Evolutionary conservation across 1,140 invertebrate species (phyloP).

Genomic region (Leptinotarsa lineolata): DNA sequence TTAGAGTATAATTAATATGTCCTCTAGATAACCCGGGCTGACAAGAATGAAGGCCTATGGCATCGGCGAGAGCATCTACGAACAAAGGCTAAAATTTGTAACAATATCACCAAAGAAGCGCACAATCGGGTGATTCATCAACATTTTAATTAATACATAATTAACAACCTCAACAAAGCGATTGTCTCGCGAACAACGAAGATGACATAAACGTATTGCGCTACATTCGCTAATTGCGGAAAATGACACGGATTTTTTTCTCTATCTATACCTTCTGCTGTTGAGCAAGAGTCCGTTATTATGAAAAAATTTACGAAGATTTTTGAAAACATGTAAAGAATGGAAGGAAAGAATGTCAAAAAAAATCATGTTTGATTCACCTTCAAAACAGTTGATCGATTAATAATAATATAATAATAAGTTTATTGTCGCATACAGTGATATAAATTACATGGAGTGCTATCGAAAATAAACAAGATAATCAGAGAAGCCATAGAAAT

Average conservation of each 20-base stretch:
- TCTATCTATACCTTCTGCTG: background rate
- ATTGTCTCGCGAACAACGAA: slow-evolving; percentile 3
- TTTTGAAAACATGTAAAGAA: too few relatives aligned
- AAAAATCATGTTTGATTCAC: too few relatives aligned
- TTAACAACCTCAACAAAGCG: slow-evolving; percentile 5
- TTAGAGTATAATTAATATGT: background rate
- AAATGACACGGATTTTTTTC: background rate
- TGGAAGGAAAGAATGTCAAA: too few relatives aligned
- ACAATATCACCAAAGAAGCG: background rate
- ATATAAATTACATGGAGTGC: too few relatives aligned
- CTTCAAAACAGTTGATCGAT: too few relatives aligned
- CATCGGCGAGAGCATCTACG: background rate
- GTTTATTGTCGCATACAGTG: too few relatives aligned
- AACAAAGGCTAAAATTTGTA: background rate
- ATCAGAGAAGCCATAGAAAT: too few relatives aligned
- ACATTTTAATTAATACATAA: slow-evolving; percentile 9
- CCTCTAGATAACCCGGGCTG: background rate
- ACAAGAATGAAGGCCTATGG: slow-evolving; percentile 1
- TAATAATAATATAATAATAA: too few relatives aligned
- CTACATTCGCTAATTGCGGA: background rate
- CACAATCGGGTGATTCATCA: background rate
- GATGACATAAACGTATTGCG: background rate
- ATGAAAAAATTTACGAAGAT: background rate
- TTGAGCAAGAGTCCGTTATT: background rate
- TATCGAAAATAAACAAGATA: too few relatives aligned